These are phyloP conservation scores for Xylocampa areola DNA, from an alignment of 2,888 invertebrate species.

Conservation along the genomic window DNA sequence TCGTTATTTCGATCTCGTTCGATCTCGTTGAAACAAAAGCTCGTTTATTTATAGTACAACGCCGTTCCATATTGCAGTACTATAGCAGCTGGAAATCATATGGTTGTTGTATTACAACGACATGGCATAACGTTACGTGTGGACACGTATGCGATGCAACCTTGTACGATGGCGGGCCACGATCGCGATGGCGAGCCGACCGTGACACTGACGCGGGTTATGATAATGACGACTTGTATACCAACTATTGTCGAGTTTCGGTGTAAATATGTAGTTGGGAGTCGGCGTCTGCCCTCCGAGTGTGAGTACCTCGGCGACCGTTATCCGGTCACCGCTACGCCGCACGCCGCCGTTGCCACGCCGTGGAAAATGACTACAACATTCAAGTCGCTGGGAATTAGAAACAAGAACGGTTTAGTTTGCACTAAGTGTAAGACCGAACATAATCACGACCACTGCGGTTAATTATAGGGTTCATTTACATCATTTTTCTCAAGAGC, in stretches of 20 bases:
- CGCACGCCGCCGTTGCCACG: constrained; percentile 63
- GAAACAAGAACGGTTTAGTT: constrained; percentile 70
- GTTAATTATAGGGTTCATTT: constrained; percentile 40
- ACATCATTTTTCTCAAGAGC: constrained; percentile 7
- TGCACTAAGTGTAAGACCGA: constrained; percentile 48
- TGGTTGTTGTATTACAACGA: constrained; percentile 63
- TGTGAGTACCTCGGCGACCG: constrained; percentile 80
- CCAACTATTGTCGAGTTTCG: constrained; percentile 70
- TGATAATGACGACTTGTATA: constrained; percentile 78
- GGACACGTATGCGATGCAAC: constrained; percentile 81
- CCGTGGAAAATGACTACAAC: constrained; percentile 70
- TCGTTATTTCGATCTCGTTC: neutral
- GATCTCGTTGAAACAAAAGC: constrained; percentile 2
- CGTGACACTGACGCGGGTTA: constrained; percentile 85
- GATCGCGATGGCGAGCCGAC: constrained; percentile 80
- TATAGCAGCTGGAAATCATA: constrained; percentile 58
- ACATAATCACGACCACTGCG: constrained; percentile 30
- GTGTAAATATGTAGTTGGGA: constrained; percentile 68
- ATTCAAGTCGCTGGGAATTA: constrained; percentile 74
- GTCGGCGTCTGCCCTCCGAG: constrained; percentile 73
- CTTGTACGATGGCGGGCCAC: constrained; percentile 80
- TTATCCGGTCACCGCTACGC: constrained; percentile 86
- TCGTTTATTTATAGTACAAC: constrained; percentile 25
- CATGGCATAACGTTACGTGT: constrained; percentile 78
- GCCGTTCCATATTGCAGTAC: constrained; percentile 33